Evolutionary conservation across 2,113 vertebrate species (phyloP).

Genomic region (Pituophis catenifer): DNA sequence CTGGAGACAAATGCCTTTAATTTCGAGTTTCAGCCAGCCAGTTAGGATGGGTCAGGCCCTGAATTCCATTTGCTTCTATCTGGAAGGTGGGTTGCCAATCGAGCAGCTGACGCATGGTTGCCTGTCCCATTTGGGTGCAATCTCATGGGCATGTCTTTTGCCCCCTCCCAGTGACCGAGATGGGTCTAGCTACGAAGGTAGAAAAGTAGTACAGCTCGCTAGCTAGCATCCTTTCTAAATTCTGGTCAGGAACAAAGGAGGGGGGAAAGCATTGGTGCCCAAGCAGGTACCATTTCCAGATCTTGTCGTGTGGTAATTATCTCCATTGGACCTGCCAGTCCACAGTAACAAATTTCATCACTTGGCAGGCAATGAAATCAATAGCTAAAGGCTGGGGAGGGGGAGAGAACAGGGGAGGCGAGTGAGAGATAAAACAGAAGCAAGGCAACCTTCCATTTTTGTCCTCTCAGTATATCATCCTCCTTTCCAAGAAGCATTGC

Average conservation of each 20-base stretch:
- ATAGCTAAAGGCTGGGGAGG: not conserved
- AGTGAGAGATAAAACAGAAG: not conserved
- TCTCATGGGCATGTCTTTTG: no score
- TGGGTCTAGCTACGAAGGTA: not conserved
- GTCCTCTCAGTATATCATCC: not conserved
- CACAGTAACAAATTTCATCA: not conserved
- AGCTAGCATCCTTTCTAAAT: constrained; percentile 36
- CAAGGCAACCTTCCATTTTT: not conserved
- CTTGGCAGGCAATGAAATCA: rapidly evolving
- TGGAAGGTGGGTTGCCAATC: not conserved
- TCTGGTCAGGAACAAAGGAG: constrained; percentile 19
- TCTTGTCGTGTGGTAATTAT: constrained; percentile 6
- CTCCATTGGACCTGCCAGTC: rapidly evolving
- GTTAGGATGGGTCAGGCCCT: constrained; percentile 8
- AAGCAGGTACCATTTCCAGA: constrained; percentile 38
- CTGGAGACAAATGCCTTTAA: constrained; percentile 70
- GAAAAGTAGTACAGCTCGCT: rapidly evolving
- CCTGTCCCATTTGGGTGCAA: not conserved
- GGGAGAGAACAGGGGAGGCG: not conserved
- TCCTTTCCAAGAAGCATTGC: not conserved
- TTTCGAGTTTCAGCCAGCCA: constrained; percentile 49
- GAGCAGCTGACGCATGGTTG: not conserved
- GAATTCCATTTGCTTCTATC: not conserved
- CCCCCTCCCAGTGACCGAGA: not conserved
- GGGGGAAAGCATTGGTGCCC: not conserved